Percentiles rank a stretch among this genome's conserved stretches.
phyloP scores from a whole-genome alignment of 2,888 invertebrate species.

The Dryadula phaetusa region DNA sequence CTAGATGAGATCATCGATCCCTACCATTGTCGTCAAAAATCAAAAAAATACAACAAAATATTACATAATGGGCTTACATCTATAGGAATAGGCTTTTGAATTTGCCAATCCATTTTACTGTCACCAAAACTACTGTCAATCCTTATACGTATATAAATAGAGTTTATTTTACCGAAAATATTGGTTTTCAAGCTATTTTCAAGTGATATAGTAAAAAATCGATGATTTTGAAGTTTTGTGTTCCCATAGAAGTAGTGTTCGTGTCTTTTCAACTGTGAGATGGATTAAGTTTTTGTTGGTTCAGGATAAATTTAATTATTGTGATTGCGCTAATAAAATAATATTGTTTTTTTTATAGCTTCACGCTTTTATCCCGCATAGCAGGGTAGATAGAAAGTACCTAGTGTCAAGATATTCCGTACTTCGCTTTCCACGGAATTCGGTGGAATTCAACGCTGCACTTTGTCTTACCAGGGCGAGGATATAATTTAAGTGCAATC shows the following conservation, averaged over 20 bases:
- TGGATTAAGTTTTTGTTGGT: constrained; percentile 74
- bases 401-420: too few species aligned
- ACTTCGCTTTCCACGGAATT: too few species aligned
- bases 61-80: constrained; percentile 18
- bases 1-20: constrained; percentile 67
- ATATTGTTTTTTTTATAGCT: too few species aligned
- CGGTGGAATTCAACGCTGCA: too few species aligned
- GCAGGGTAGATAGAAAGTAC: too few species aligned
- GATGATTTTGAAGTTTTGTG: constrained; percentile 68
- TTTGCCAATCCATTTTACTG: neutral
- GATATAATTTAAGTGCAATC: too few species aligned
- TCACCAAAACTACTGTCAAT: neutral
- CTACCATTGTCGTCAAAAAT: constrained; percentile 57
- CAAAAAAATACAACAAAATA: constrained; percentile 27
- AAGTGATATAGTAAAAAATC: constrained; percentile 62
- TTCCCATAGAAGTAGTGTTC: constrained; percentile 70
- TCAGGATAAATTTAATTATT: constrained; percentile 37
- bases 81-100: constrained; percentile 18
- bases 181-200: constrained; percentile 19
- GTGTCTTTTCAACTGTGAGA: constrained; percentile 60
- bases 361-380: too few species aligned
- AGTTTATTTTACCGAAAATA: constrained; percentile 2
- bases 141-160: constrained; percentile 12
- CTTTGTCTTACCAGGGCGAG: too few species aligned
- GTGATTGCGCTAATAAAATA: constrained; percentile 21